Conservation (phyloP, 2,113 vertebrate genomes). For the Aphelocoma coerulescens region DNA sequence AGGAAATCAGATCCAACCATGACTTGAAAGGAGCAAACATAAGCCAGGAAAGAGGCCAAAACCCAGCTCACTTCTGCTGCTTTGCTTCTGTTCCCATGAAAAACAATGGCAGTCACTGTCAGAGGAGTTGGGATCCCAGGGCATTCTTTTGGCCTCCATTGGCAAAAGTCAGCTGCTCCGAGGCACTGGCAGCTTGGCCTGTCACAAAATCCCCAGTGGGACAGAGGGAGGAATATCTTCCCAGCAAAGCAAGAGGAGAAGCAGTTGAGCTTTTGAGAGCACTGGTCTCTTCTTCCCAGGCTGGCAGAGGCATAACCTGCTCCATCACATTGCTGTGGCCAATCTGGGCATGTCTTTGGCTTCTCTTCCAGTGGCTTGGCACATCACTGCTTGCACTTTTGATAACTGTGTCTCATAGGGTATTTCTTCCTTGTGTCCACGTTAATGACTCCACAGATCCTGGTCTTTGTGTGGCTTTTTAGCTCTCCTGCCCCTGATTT, state of each 20-base stretch:
- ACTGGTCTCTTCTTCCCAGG: neutral
- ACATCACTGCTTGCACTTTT: neutral
- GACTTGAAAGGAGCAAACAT: neutral
- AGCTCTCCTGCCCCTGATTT: neutral
- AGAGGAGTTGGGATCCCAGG: neutral
- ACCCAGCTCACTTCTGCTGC: neutral
- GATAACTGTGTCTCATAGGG: neutral
- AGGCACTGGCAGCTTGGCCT: neutral
- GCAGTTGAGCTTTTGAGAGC: neutral
- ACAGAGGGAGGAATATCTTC: neutral
- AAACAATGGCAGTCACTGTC: conserved; percentile 18
- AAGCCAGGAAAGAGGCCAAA: conserved; percentile 26
- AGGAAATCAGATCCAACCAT: neutral
- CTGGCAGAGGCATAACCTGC: neutral
- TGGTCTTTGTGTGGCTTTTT: neutral
- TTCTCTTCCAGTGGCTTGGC: neutral
- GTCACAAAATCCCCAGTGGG: neutral
- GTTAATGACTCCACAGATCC: neutral
- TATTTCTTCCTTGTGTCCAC: neutral
- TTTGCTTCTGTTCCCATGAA: conserved; percentile 40
- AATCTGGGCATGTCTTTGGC: neutral
- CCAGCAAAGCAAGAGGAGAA: neutral
- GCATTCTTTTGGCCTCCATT: neutral
- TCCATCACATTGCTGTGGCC: neutral
- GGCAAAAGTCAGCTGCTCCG: neutral